Conservation (phyloP, 2,888 invertebrate genomes). For the Frankliniella intonsa region DNA sequence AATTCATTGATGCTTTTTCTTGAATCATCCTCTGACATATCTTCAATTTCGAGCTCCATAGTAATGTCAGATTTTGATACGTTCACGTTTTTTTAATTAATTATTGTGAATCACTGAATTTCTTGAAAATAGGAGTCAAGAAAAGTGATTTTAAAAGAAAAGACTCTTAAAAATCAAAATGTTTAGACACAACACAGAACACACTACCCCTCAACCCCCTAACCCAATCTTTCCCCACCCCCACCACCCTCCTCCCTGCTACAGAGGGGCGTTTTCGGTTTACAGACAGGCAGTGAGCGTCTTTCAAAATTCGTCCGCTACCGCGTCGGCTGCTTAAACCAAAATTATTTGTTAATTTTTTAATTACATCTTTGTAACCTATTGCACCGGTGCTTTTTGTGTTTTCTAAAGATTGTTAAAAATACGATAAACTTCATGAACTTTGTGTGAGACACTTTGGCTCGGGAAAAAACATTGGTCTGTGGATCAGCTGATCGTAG, state of each 20-base stretch:
- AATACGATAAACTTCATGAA: background rate
- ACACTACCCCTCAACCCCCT: background rate
- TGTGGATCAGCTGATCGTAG: background rate
- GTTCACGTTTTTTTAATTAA: too few relatives aligned
- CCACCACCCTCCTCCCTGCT: background rate
- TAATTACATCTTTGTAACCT: background rate
- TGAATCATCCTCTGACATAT: background rate
- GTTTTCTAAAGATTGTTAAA: background rate
- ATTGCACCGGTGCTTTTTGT: background rate
- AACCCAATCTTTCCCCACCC: background rate
- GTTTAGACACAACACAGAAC: background rate
- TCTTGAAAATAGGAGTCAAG: background rate
- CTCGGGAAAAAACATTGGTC: background rate
- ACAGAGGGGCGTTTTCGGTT: background rate
- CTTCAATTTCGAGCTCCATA: background rate
- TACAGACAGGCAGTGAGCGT: background rate
- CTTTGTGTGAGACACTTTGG: background rate
- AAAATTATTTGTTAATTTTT: background rate
- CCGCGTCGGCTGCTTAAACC: background rate
- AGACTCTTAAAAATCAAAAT: background rate
- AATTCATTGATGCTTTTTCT: slow-evolving; percentile 55
- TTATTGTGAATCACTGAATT: too few relatives aligned
- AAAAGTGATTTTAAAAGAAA: background rate
- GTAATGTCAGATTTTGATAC: background rate
- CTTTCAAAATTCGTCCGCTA: background rate